Conservation (phyloP, 2,113 vertebrate genomes). For the Scytalopus superciliaris region DNA sequence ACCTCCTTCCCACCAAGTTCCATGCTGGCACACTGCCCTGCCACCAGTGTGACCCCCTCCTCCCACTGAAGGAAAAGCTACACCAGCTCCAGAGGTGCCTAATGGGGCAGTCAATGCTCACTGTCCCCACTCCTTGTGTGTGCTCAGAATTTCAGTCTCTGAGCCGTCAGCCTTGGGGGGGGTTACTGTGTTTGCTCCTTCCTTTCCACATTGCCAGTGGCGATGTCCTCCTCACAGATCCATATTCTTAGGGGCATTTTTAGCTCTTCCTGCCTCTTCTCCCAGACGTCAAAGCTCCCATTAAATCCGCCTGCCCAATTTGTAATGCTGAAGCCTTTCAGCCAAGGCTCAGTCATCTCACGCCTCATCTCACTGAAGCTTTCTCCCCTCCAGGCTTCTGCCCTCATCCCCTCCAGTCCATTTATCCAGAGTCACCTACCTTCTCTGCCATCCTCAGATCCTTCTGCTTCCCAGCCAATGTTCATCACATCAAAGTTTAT, state of each 20-base stretch:
- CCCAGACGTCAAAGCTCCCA: conserved; percentile 32
- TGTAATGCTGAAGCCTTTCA: conserved; percentile 49
- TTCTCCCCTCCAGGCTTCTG: conserved; percentile 63
- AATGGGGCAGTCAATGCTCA: neutral
- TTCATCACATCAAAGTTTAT: conserved; percentile 50
- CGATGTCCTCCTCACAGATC: conserved; percentile 8
- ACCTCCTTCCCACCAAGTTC: neutral
- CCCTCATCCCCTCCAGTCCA: conserved; percentile 45
- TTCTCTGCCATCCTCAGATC: conserved; percentile 45
- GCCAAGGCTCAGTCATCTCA: conserved; percentile 47
- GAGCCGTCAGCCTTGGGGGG: neutral
- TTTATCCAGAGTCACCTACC: conserved; percentile 54
- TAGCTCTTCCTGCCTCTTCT: conserved; percentile 40
- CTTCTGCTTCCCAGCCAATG: conserved; percentile 14
- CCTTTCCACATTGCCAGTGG: conserved; percentile 37
- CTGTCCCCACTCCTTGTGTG: neutral
- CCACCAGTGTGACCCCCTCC: neutral
- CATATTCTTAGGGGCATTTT: conserved; percentile 35
- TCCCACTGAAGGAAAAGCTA: neutral
- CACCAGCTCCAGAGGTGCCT: neutral
- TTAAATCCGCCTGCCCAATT: conserved; percentile 45
- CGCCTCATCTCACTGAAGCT: conserved; percentile 40
- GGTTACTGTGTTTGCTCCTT: neutral
- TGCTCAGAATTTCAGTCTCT: neutral
- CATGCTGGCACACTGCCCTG: neutral